Evolutionary conservation across 2,113 vertebrate species (phyloP).

Genomic region (Corapipo altera): DNA sequence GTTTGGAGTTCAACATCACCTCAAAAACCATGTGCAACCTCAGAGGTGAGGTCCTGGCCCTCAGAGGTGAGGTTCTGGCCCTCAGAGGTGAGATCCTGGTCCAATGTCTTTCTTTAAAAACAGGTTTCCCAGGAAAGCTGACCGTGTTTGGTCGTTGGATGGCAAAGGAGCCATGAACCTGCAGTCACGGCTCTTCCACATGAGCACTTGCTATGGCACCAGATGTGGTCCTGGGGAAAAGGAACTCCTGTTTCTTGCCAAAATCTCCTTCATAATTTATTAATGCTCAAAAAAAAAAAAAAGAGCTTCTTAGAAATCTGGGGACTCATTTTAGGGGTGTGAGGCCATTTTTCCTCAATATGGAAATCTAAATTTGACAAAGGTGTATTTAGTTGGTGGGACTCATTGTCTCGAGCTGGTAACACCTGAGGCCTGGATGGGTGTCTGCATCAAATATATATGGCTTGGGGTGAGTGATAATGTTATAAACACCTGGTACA

Average conservation of each 20-base stretch:
- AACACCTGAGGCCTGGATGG: not conserved
- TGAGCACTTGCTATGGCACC: not conserved
- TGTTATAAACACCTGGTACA: too few relatives aligned
- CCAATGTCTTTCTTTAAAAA: not conserved
- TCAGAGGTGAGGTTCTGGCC: not conserved
- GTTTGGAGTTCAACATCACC: not conserved
- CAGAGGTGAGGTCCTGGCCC: not conserved
- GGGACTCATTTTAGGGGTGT: not conserved
- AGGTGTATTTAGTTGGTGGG: not conserved
- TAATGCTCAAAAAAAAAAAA: not conserved
- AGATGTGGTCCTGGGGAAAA: not conserved
- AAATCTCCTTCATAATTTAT: not conserved
- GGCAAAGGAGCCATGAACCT: not conserved
- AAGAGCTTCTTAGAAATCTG: not conserved
- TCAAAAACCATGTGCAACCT: not conserved
- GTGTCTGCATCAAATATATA: not conserved
- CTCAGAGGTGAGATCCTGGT: not conserved
- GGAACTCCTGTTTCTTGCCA: not conserved
- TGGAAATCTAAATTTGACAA: not conserved
- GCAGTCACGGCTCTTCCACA: not conserved
- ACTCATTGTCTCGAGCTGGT: not conserved
- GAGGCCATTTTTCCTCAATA: not conserved
- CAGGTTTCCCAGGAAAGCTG: not conserved
- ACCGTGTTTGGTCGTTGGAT: fast-evolving
- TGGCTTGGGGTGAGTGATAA: too few relatives aligned